Conservation (phyloP, 2,113 vertebrate species). For the Picathartes gymnocephalus region DNA sequence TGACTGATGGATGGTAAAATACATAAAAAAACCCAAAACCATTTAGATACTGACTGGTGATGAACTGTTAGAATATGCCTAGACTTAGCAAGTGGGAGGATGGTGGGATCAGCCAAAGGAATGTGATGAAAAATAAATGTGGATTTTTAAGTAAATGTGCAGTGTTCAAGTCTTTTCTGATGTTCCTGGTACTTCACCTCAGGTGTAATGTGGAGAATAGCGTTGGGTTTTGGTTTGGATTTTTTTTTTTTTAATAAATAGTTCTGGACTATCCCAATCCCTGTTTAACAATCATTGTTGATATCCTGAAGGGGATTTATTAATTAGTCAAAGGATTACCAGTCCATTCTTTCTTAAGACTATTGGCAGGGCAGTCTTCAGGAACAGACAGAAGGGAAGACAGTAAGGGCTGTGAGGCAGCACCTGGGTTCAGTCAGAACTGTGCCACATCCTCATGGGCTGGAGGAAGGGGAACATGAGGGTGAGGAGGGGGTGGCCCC, state of each 20-base stretch:
- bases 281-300: background rate
- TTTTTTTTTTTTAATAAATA: background rate
- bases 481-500: too few species aligned
- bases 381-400: background rate
- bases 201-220: background rate
- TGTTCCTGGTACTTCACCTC: background rate
- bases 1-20: background rate
- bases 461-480: fast-evolving
- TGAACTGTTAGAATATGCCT: background rate
- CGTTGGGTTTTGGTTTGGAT: background rate
- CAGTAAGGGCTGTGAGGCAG: background rate
- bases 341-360: background rate
- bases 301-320: background rate
- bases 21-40: background rate
- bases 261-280: background rate
- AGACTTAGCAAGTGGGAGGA: background rate
- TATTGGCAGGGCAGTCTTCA: background rate
- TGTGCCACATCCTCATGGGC: background rate
- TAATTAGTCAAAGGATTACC: background rate
- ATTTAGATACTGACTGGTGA: background rate
- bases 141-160: background rate
- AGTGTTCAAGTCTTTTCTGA: background rate
- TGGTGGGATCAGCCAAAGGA: background rate
- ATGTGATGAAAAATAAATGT: background rate
- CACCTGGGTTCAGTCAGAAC: fast-evolving